Conservation (phyloP, 2,113 vertebrate species). For the Leucopsar rothschildi region DNA sequence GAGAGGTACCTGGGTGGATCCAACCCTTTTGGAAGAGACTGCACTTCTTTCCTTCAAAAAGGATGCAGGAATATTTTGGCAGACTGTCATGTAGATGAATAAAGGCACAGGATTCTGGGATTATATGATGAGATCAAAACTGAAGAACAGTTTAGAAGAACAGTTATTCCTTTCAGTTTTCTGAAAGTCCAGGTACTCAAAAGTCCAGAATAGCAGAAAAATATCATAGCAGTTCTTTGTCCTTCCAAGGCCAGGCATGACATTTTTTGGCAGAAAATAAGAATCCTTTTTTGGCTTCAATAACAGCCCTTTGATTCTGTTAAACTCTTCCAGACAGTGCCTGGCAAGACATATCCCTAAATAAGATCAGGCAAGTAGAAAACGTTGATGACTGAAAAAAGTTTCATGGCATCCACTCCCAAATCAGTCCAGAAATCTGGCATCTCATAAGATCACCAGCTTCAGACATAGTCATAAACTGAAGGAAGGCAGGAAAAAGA, state of each 20-base stretch:
- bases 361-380: neutral
- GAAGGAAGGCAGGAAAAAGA: neutral
- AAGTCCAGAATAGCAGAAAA: neutral
- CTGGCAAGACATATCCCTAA: neutral
- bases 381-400: neutral
- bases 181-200: neutral
- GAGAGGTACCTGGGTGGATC: neutral
- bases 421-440: neutral
- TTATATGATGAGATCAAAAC: neutral
- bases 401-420: neutral
- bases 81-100: neutral
- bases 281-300: neutral
- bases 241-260: neutral
- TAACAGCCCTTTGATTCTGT: neutral
- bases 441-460: neutral
- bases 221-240: neutral
- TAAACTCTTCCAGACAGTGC: slow-evolving; percentile 43
- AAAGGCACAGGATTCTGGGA: neutral
- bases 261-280: neutral
- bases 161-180: neutral
- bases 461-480: neutral
- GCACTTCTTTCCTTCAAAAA: neutral
- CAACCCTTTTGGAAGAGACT: neutral
- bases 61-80: neutral
- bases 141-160: neutral